A percentile compares a stretch with the other conserved stretches of the same genome.
These are phyloP conservation scores for Erebia aethiops DNA, from an alignment of 2,888 invertebrate species.

Conservation along the genomic window DNA sequence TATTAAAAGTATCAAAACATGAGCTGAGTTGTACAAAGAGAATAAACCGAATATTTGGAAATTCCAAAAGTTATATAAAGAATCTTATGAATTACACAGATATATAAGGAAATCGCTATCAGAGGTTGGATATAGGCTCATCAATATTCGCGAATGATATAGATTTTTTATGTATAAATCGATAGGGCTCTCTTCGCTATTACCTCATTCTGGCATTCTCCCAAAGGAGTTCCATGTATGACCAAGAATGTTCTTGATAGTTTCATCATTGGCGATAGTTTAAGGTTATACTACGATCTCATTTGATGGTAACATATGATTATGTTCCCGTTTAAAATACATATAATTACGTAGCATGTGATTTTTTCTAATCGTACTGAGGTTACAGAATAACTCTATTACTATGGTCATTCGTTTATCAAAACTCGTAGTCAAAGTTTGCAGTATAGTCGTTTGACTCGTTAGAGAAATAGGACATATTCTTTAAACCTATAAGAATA, in stretches of 20 bases:
- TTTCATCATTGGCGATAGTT: conserved; percentile 10
- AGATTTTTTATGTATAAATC: conserved; percentile 19
- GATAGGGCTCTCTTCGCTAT: conserved; percentile 14
- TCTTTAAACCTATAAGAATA: too few species aligned
- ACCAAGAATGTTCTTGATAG: conserved; percentile 15
- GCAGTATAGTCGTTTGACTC: too few species aligned
- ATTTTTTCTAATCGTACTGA: too few species aligned
- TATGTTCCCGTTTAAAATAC: background rate
- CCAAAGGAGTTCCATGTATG: conserved; percentile 15
- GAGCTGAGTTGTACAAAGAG: background rate
- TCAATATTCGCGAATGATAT: conserved; percentile 24
- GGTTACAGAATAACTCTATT: too few species aligned
- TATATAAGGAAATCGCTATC: conserved; percentile 20
- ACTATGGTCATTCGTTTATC: too few species aligned
- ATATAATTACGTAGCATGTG: too few species aligned
- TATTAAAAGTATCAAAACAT: background rate
- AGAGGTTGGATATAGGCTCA: conserved; percentile 16
- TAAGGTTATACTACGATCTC: background rate
- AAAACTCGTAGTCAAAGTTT: too few species aligned
- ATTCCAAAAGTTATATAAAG: conserved; percentile 10
- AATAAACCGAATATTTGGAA: conserved; percentile 4
- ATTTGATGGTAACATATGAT: background rate
- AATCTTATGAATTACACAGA: conserved; percentile 16
- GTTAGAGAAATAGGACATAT: too few species aligned
- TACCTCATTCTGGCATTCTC: conserved; percentile 17